Conservation (phyloP, 2,888 invertebrate genomes). For the Tubulanus polymorphus region DNA sequence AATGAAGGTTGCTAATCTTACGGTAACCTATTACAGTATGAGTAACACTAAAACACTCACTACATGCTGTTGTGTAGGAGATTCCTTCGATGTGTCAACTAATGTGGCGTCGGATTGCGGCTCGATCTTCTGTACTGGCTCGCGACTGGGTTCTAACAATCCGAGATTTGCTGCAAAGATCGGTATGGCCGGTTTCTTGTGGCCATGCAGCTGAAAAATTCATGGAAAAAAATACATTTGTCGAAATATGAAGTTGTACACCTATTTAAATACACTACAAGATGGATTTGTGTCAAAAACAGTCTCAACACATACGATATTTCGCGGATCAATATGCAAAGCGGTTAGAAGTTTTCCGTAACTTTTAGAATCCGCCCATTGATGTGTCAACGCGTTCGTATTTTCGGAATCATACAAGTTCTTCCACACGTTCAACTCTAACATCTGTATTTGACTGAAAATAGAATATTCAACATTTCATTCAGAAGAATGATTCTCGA, state of each 20-base stretch:
- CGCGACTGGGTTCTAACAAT: conserved; percentile 54
- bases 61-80: not conserved
- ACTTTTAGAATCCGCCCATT: conserved; percentile 32
- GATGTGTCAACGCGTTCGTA: conserved; percentile 28
- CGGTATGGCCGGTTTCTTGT: conserved; percentile 70
- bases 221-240: no score
- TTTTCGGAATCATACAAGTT: conserved; percentile 30
- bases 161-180: conserved; percentile 79
- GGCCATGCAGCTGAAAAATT: no score
- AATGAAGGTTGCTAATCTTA: no score
- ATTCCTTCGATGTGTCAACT: conserved; percentile 28
- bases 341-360: conserved; percentile 33
- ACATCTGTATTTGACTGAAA: not conserved
- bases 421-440: conserved; percentile 25
- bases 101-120: conserved; percentile 15
- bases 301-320: conserved; percentile 32
- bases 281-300: no score
- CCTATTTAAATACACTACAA: no score
- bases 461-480: no score
- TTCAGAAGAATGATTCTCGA: no score
- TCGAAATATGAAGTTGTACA: no score
- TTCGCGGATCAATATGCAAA: conserved; percentile 37
- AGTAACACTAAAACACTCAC: conserved; percentile 4
- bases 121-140: conserved; percentile 15
- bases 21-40: not conserved